A percentile compares a stretch with the other conserved stretches of the same genome.
phyloP scores from a whole-genome alignment of 2,888 invertebrate species.

The Dryomyza anilis region DNA sequence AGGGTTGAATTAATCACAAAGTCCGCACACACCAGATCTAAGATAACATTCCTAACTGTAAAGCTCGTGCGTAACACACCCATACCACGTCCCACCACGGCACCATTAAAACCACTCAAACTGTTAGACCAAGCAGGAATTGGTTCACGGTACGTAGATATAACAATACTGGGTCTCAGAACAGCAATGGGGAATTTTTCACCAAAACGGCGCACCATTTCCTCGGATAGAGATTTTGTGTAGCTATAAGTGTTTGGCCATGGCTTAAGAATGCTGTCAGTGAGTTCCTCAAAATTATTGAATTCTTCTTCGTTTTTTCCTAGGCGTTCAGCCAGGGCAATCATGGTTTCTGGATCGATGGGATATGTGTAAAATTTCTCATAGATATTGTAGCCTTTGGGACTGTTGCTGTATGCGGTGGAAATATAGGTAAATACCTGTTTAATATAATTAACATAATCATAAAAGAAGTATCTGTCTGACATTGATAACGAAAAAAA shows the following conservation, averaged over 20 bases:
- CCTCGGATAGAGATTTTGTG: constrained; percentile 44
- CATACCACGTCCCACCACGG: constrained; percentile 36
- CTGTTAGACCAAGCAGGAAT: constrained; percentile 43
- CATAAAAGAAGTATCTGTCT: too few relatives aligned
- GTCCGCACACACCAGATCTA: constrained; percentile 45
- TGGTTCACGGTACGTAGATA: constrained; percentile 44
- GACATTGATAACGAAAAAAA: too few relatives aligned
- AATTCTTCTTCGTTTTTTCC: constrained; percentile 21
- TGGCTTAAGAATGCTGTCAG: constrained; percentile 39
- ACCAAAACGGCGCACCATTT: constrained; percentile 39
- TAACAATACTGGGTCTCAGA: constrained; percentile 43
- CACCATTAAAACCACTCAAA: constrained; percentile 42
- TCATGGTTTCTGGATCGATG: constrained; percentile 40
- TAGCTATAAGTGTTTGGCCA: constrained; percentile 46
- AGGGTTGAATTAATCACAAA: constrained; percentile 45
- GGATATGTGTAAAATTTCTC: constrained; percentile 43
- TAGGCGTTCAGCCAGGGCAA: constrained; percentile 35
- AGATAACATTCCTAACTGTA: constrained; percentile 11
- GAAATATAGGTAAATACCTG: constrained; percentile 45
- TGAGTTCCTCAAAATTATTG: constrained; percentile 30
- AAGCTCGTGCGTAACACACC: constrained; percentile 40
- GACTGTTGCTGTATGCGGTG: constrained; percentile 43
- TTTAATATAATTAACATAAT: too few relatives aligned
- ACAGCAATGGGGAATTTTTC: constrained; percentile 38
- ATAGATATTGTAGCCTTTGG: constrained; percentile 28